A percentile compares a stretch with the other conserved stretches of the same genome.
These are phyloP conservation scores for Bos indicus DNA, from an alignment of 2,113 vertebrate genomes.

Conservation along the genomic window DNA sequence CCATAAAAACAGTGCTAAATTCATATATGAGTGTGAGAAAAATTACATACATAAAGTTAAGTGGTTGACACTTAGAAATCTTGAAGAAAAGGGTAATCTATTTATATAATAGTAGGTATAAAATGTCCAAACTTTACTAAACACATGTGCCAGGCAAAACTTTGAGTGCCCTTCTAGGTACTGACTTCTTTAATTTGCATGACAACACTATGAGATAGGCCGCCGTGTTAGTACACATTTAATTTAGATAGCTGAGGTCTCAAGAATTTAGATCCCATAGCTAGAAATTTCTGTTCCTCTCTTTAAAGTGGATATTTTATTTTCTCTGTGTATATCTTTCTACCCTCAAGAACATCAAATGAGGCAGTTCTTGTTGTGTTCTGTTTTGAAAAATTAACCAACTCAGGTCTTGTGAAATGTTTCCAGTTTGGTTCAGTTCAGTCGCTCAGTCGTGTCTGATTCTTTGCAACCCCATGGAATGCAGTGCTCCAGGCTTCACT, in stretches of 20 bases:
- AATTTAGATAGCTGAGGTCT: neutral
- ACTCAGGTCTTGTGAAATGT: neutral
- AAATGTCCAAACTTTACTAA: neutral
- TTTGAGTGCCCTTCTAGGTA: neutral
- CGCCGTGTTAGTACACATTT: neutral
- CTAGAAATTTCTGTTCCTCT: neutral
- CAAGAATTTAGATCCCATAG: neutral
- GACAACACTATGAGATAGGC: neutral
- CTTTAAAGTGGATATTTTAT: neutral
- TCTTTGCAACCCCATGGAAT: neutral
- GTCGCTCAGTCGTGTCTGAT: accelerated
- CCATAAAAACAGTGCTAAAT: neutral
- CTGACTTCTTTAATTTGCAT: neutral
- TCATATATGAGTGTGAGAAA: neutral
- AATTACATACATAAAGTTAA: neutral
- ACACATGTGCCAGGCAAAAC: neutral
- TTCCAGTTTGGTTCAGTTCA: neutral
- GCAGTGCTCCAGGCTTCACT: neutral
- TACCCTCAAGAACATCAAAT: neutral
- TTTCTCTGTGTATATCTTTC: neutral
- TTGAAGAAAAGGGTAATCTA: neutral
- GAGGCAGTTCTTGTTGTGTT: neutral
- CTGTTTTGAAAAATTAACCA: neutral
- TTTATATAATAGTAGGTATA: neutral
- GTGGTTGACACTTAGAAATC: neutral